Percentiles rank a stretch among this genome's conserved stretches.
phyloP scores from a whole-genome alignment of 2,797 vertebrate species.

The Molossus molossus region DNA sequence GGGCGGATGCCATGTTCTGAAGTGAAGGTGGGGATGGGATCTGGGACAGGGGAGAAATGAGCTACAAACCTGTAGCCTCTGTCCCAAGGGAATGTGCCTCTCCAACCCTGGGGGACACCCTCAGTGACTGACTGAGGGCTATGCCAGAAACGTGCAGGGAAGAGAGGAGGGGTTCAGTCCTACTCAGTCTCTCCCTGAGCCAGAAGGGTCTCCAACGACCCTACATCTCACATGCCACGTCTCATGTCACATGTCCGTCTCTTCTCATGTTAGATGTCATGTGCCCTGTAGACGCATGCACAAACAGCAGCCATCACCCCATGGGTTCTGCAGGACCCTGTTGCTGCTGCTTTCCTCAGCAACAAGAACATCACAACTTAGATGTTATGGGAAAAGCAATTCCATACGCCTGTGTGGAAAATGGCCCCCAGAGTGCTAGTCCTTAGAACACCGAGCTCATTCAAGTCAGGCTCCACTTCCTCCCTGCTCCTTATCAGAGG shows the following conservation, averaged over 20 bases:
- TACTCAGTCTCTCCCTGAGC: slow-evolving; percentile 67
- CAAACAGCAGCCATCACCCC: slow-evolving; percentile 14
- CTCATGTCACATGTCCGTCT: slow-evolving; percentile 48
- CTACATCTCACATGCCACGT: not conserved
- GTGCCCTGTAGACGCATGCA: not conserved
- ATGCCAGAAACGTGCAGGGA: slow-evolving; percentile 70
- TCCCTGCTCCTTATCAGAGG: slow-evolving; percentile 60
- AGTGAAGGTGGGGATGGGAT: slow-evolving; percentile 57
- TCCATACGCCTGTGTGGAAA: slow-evolving; percentile 63
- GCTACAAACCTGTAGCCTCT: slow-evolving; percentile 77
- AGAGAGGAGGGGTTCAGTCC: slow-evolving; percentile 72
- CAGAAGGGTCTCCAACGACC: slow-evolving; percentile 63
- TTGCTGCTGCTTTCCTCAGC: not conserved
- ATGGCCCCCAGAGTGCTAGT: slow-evolving; percentile 55
- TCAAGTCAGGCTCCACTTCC: slow-evolving; percentile 55
- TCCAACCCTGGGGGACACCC: slow-evolving; percentile 65
- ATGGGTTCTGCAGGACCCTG: slow-evolving; percentile 20
- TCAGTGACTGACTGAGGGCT: slow-evolving; percentile 63
- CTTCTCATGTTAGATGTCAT: not conserved
- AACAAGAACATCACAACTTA: slow-evolving; percentile 43
- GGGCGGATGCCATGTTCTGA: slow-evolving; percentile 73
- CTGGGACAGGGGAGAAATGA: slow-evolving; percentile 36
- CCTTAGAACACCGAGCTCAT: slow-evolving; percentile 65
- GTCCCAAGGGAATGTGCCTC: slow-evolving; percentile 78
- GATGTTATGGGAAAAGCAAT: slow-evolving; percentile 66